Base-by-base conservation (phyloP, 2,797 vertebrate species). In the Peromyscus melanophrys region DNA sequence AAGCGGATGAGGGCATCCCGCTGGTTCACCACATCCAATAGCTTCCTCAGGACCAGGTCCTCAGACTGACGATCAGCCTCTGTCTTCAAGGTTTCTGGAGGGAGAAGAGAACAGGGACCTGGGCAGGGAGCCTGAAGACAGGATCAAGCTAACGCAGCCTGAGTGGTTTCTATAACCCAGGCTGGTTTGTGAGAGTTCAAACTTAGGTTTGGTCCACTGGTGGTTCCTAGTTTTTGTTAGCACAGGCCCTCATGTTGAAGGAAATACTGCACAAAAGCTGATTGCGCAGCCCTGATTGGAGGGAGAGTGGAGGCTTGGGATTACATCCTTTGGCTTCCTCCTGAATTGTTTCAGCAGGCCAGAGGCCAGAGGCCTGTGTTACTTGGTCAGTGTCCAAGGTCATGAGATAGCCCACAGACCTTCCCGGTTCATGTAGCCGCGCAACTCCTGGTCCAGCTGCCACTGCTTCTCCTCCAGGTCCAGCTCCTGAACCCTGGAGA, bases 401-500 rank as follows among this genome's bases (percentile, higher is more conserved):
- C 78, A 57, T 0, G 3, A 86, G 85, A 43, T 10, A 10, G 40
- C 13, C 1, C 34, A 52, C 98, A 69, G 98, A 99, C 99, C 99
- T 4, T 98, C 97, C 86, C 97, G 98, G 89, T 99, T 99, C 98
- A 99, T 98, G 98, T 98, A 99, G 75, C 98, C 98, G 46, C 99
- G 98, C 71, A 99, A 98, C 98, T 99, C 99, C 98, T 99, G 92
- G 90, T 99, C 99, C 43, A 99, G 98, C 89, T 99, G 99, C 97
- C 98, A 98, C 98, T 99, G 99, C 97, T 99, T 99, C 98, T 99
- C 99, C 80, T 99, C 99, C 9, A 99, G 98, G 71, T 99, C 99
- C 98, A 99, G 98, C 97, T 99, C 99, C 81, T 99, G 99, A 49
- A 99, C 99, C 85, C 99, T 99, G 93, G 0, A 5, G 92, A 43